phyloP scores from a whole-genome alignment of 2,888 invertebrate genomes.

The Neuroscelio doddi region DNA sequence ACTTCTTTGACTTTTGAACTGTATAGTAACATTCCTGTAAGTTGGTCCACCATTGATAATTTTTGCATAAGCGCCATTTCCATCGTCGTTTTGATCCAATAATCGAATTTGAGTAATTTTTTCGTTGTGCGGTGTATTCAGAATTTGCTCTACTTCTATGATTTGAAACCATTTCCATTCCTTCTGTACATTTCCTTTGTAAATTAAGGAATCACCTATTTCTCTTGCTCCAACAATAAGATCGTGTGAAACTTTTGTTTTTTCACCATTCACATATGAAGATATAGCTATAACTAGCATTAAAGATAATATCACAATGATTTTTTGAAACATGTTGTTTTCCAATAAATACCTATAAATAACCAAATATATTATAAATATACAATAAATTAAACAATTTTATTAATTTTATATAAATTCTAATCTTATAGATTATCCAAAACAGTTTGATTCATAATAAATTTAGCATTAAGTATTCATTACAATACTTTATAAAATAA shows the following conservation, averaged over 20 bases:
- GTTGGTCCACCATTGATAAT: conserved; percentile 70
- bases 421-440: no score
- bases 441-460: no score
- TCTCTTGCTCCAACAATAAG: conserved; percentile 54
- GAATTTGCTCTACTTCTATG: conserved; percentile 43
- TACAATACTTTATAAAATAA: no score
- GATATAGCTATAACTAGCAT: no score
- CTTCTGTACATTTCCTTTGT: conserved; percentile 52
- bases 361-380: no score
- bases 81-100: conserved; percentile 70
- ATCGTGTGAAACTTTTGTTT: conserved; percentile 57
- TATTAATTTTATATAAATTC: no score
- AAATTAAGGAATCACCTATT: conserved; percentile 51
- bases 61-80: conserved; percentile 71
- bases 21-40: conserved; percentile 61
- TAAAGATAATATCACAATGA: no score
- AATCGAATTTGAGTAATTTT: conserved; percentile 68
- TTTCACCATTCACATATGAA: no score
- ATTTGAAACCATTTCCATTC: conserved; percentile 53
- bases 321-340: no score
- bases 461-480: no score
- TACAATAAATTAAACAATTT: no score
- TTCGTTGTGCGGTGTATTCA: conserved; percentile 45
- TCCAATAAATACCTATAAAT: no score
- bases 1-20: conserved; percentile 71